These are phyloP conservation scores for Calyptommatus sinebrachiatus DNA, from an alignment of 2,113 vertebrate genomes.

Conservation along the genomic window DNA sequence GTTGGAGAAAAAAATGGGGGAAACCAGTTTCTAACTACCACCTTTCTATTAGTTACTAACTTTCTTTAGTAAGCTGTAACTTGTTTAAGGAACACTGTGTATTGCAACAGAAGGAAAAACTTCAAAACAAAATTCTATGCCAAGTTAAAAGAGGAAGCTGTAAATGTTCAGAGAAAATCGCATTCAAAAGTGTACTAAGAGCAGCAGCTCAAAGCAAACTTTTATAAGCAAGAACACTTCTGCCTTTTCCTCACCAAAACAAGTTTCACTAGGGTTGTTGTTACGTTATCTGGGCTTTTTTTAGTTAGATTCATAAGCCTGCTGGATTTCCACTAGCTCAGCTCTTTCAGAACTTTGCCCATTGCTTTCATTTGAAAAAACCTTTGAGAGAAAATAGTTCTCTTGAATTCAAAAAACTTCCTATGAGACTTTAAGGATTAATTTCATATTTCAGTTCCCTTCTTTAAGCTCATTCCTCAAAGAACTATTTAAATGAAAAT, in stretches of 20 bases:
- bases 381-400: neutral
- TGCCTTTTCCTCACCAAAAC: slow-evolving; percentile 17
- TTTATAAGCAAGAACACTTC: neutral
- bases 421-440: neutral
- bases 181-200: slow-evolving; percentile 1
- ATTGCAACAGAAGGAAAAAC: neutral
- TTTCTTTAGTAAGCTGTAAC: neutral
- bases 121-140: neutral
- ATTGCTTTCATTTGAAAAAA: slow-evolving; percentile 10
- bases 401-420: slow-evolving; percentile 3
- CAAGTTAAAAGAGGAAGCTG: neutral
- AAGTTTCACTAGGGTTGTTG: slow-evolving; percentile 1
- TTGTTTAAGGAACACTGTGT: neutral
- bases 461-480: neutral
- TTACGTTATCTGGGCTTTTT: slow-evolving; percentile 13
- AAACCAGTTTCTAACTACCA: neutral
- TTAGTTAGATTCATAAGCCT: neutral
- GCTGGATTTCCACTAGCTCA: slow-evolving; percentile 29
- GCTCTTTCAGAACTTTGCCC: slow-evolving; percentile 23
- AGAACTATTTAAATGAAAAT: neutral
- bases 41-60: neutral
- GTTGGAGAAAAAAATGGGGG: neutral
- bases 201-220: slow-evolving; percentile 8
- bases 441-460: neutral
- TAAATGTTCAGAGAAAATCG: neutral